These are phyloP conservation scores for Passer domesticus DNA, from an alignment of 2,113 vertebrate genomes.

Conservation along the genomic window DNA sequence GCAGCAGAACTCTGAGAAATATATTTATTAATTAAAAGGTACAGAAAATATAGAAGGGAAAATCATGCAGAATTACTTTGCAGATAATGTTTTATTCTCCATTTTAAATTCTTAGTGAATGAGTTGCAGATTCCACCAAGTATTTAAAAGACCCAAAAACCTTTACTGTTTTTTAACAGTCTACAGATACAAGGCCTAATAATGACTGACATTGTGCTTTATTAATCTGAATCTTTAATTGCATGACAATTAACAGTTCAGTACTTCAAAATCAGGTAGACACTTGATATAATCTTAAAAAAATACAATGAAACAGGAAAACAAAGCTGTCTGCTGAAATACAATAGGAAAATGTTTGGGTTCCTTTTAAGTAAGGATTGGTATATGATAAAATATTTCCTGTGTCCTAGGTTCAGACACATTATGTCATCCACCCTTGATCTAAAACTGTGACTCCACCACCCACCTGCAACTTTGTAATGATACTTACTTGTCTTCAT, in stretches of 20 bases:
- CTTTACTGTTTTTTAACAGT: not conserved
- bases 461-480: not conserved
- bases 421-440: not conserved
- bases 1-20: not conserved
- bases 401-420: not conserved
- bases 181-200: not conserved
- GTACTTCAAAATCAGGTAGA: not conserved
- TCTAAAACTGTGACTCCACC: not conserved
- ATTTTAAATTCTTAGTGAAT: not conserved
- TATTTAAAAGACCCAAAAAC: not conserved
- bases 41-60: not conserved
- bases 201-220: not conserved
- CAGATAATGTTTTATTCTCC: not conserved
- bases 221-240: not conserved
- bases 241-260: not conserved
- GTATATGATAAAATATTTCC: not conserved
- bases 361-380: not conserved
- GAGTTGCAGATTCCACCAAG: not conserved
- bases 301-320: not conserved
- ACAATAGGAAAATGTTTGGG: not conserved
- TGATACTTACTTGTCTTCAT: constrained; percentile 11
- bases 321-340: not conserved
- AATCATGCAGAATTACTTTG: not conserved
- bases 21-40: constrained; percentile 8
- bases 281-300: not conserved